phyloP scores from a whole-genome alignment of 1,140 invertebrate species.

The Sinella curviseta region DNA sequence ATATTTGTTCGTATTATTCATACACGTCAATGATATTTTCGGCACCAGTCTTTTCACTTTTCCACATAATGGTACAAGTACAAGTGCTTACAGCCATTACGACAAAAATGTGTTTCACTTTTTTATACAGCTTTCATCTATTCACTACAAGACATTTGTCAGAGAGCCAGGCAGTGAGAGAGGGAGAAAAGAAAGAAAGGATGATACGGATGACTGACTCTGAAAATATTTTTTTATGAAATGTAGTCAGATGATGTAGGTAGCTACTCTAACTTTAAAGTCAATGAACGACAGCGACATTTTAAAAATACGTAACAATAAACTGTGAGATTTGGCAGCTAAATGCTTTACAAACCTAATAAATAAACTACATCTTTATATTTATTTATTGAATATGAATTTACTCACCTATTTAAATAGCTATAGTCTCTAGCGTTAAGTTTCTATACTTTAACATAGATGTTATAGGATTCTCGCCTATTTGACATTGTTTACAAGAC shows the following conservation, averaged over 20 bases:
- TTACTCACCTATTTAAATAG: no score
- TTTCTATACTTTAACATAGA: no score
- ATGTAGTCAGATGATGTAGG: not conserved
- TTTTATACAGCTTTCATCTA: slow-evolving; percentile 11
- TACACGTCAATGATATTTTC: slow-evolving; percentile 15
- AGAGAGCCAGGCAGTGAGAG: not conserved
- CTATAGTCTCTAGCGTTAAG: no score
- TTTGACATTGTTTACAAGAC: no score
- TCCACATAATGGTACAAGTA: not conserved
- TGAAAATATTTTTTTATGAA: not conserved
- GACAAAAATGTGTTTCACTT: not conserved
- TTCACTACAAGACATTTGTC: not conserved
- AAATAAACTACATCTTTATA: no score
- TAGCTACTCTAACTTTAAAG: no score
- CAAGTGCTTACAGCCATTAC: slow-evolving; percentile 6
- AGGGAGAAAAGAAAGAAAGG: not conserved
- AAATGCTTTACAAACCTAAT: no score
- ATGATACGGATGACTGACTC: not conserved
- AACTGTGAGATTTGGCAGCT: no score
- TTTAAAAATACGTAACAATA: no score
- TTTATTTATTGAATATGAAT: no score
- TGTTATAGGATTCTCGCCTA: no score
- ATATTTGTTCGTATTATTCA: not conserved
- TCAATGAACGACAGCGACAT: no score
- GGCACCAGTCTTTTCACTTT: slow-evolving; percentile 13